These are phyloP conservation scores for Lutraria lutraria DNA, from an alignment of 2,888 invertebrate species.

Conservation along the genomic window DNA sequence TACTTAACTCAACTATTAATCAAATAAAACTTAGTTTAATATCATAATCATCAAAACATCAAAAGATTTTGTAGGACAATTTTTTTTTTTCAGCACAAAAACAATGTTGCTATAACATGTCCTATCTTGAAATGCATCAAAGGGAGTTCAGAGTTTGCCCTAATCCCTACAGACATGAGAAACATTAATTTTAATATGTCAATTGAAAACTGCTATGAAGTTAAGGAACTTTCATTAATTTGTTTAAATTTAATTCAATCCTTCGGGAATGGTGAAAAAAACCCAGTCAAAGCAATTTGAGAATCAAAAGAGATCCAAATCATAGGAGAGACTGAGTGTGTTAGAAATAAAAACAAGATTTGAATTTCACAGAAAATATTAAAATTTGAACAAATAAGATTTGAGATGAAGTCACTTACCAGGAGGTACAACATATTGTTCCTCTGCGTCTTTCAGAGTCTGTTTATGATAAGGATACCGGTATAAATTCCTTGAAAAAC, in stretches of 20 bases:
- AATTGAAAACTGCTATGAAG: conserved; percentile 16
- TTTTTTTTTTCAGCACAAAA: not conserved
- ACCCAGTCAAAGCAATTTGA: not conserved
- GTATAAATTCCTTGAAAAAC: too few relatives aligned
- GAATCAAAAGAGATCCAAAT: not conserved
- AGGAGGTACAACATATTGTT: conserved; percentile 39
- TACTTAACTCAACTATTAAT: conserved; percentile 2
- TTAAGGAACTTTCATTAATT: conserved; percentile 13
- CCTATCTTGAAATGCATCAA: conserved; percentile 1
- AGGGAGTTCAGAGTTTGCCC: not conserved
- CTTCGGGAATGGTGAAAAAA: not conserved
- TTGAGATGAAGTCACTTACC: conserved; percentile 33
- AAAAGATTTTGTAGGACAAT: not conserved
- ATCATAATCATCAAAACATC: conserved; percentile 2
- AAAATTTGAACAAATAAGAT: too few relatives aligned
- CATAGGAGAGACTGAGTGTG: too few relatives aligned
- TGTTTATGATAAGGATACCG: too few relatives aligned
- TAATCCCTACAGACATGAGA: not conserved
- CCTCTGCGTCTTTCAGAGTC: not conserved
- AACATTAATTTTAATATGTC: conserved; percentile 11
- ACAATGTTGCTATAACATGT: not conserved
- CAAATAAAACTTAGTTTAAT: not conserved
- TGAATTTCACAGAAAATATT: too few relatives aligned
- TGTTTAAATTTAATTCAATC: not conserved
- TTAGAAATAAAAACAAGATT: too few relatives aligned